Conservation (phyloP, 2,888 invertebrate species). For the Dichetophora obliterata region DNA sequence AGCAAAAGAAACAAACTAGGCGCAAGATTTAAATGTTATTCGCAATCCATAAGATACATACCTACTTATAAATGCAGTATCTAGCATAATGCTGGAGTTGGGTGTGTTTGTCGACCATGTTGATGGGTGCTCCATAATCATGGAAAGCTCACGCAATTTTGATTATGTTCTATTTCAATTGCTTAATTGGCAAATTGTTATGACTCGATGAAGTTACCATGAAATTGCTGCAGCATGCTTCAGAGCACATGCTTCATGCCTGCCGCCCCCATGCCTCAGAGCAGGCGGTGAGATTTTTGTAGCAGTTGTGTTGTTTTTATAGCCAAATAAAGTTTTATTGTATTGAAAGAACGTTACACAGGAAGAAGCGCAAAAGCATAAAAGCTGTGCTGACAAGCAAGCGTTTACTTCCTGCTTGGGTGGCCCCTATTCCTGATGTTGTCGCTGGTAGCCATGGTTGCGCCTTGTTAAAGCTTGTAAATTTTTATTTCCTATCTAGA, state of each 20-base stretch:
- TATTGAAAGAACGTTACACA: constrained; percentile 40
- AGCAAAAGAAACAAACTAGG: too few species aligned
- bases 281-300: background rate
- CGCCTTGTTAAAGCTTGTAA: background rate
- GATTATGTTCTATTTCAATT: constrained; percentile 58
- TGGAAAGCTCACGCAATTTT: constrained; percentile 44
- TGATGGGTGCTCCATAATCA: background rate
- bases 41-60: too few species aligned
- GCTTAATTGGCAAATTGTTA: constrained; percentile 66
- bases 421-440: constrained; percentile 48
- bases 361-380: background rate
- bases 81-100: too few species aligned
- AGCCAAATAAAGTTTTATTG: constrained; percentile 58
- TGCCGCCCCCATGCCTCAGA: background rate
- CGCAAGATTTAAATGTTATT: too few species aligned
- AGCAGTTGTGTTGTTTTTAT: constrained; percentile 29
- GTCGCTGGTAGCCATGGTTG: constrained; percentile 5
- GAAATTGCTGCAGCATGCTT: constrained; percentile 52
- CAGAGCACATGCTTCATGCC: constrained; percentile 8
- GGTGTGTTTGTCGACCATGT: too few species aligned
- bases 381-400: constrained; percentile 41
- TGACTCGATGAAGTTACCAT: constrained; percentile 55
- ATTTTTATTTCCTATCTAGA: background rate
- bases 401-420: constrained; percentile 56
- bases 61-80: too few species aligned